These are phyloP conservation scores for Ardeotis arabs DNA, from an alignment of 2,113 vertebrate genomes.

Conservation along the genomic window DNA sequence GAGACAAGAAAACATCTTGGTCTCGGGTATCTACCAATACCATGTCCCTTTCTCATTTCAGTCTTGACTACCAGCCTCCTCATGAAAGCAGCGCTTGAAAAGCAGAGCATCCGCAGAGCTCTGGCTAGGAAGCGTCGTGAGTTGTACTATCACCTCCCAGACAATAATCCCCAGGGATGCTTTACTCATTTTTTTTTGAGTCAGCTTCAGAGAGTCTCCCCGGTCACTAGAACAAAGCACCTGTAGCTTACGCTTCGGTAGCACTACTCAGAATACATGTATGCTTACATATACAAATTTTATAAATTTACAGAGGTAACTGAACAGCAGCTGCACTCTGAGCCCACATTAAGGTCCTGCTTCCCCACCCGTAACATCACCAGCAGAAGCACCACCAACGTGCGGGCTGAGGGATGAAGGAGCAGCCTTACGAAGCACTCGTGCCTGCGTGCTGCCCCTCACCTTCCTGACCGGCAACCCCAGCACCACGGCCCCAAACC, in stretches of 20 bases:
- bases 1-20: neutral
- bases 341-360: neutral
- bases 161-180: neutral
- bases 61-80: neutral
- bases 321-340: neutral
- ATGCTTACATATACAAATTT: neutral
- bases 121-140: neutral
- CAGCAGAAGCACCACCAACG: neutral
- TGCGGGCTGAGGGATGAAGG: neutral
- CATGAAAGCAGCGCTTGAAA: neutral
- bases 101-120: neutral
- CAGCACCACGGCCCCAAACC: neutral
- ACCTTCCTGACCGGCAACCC: neutral
- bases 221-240: neutral
- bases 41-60: neutral
- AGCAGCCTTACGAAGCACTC: accelerated
- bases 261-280: neutral
- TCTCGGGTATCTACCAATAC: neutral
- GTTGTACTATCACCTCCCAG: neutral
- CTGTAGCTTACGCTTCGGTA: neutral
- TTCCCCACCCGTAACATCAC: no score
- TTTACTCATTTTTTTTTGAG: neutral
- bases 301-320: neutral
- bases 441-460: neutral
- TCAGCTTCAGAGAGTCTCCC: neutral